phyloP scores from a whole-genome alignment of 1,140 invertebrate genomes.

The Venustaconcha ellipsiformis region DNA sequence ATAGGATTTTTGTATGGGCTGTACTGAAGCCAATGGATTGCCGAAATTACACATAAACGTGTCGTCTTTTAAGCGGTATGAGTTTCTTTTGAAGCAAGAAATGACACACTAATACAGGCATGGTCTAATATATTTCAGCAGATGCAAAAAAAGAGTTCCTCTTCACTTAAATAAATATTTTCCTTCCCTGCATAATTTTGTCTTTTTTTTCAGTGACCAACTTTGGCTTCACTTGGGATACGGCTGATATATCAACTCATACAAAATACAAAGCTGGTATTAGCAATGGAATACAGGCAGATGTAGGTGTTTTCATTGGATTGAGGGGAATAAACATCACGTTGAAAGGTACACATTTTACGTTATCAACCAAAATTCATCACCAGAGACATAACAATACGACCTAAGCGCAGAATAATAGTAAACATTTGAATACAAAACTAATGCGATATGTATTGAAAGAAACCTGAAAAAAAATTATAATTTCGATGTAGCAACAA shows the following conservation, averaged over 20 bases:
- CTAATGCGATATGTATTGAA: too few species aligned
- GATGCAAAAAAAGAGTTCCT: neutral
- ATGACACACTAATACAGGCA: neutral
- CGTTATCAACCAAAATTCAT: neutral
- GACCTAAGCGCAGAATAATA: too few species aligned
- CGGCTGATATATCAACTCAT: constrained; percentile 83
- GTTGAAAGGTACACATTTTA: constrained; percentile 80
- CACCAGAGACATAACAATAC: too few species aligned
- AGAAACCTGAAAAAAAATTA: too few species aligned
- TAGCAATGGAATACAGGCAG: constrained; percentile 85
- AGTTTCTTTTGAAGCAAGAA: neutral
- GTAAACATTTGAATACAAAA: too few species aligned
- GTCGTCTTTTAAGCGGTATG: neutral
- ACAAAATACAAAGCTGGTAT: constrained; percentile 95
- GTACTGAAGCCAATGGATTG: too few species aligned
- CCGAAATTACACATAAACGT: neutral
- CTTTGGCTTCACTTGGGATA: constrained; percentile 94
- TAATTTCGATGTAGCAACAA: too few species aligned
- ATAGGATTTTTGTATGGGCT: too few species aligned
- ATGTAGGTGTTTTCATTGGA: constrained; percentile 92
- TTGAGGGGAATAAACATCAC: constrained; percentile 97
- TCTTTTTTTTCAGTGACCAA: constrained; percentile 81
- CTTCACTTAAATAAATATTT: neutral
- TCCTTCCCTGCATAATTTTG: neutral
- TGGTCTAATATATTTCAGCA: neutral